Conservation (phyloP, 2,797 vertebrate genomes). For the Trachurus trachurus region DNA sequence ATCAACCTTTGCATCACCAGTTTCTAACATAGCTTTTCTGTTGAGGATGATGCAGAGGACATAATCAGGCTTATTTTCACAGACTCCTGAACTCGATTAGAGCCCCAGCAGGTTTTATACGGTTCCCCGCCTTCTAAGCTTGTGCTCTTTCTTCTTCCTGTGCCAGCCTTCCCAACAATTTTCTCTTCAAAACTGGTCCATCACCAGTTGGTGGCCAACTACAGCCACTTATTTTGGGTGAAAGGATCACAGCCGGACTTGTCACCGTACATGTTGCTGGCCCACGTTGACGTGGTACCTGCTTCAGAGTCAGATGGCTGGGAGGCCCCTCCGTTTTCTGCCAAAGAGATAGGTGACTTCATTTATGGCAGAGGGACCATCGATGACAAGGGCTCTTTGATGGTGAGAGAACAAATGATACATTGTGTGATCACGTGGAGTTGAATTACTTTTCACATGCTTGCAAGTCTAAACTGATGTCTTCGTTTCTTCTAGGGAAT, state of each 20-base stretch:
- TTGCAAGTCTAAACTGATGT: background rate
- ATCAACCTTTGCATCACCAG: background rate
- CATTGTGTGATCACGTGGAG: conserved; percentile 1
- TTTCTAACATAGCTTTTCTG: background rate
- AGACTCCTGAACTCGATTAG: background rate
- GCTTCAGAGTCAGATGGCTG: conserved; percentile 90
- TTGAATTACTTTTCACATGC: background rate
- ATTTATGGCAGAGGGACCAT: conserved; percentile 95
- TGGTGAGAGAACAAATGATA: conserved; percentile 83
- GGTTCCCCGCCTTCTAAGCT: background rate
- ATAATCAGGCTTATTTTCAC: background rate
- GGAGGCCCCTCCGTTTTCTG: conserved; percentile 95
- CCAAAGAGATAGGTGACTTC: conserved; percentile 90
- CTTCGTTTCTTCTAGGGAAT: conserved; percentile 85
- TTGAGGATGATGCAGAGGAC: background rate
- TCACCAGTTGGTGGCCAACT: conserved; percentile 90
- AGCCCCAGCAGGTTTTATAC: background rate
- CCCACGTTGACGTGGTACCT: conserved; percentile 97
- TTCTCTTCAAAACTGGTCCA: conserved; percentile 90
- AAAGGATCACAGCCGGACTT: conserved; percentile 86
- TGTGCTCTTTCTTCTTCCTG: background rate
- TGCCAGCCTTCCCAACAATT: conserved; percentile 91
- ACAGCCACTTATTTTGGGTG: conserved; percentile 94
- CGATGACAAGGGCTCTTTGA: conserved; percentile 92
- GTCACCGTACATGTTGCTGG: conserved; percentile 92